phyloP scores from a whole-genome alignment of 2,113 vertebrate genomes.

The Silurus glanis region DNA sequence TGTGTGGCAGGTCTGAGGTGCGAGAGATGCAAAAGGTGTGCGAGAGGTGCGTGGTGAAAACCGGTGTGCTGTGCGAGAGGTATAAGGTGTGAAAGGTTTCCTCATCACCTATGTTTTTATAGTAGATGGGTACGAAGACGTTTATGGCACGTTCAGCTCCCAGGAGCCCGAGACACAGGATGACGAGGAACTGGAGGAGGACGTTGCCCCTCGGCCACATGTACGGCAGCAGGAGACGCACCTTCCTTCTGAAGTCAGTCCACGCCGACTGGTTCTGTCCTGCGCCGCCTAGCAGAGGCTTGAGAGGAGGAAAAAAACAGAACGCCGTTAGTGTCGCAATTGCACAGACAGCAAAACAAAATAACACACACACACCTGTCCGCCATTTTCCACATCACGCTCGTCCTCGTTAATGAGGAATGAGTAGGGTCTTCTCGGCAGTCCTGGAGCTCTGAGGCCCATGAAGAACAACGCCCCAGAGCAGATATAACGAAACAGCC shows the following conservation, averaged over 20 bases:
- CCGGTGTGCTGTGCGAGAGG: not conserved
- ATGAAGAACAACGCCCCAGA: conserved; percentile 83
- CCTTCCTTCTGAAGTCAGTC: conserved; percentile 81
- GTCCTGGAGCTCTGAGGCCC: conserved; percentile 87
- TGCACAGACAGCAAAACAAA: not conserved
- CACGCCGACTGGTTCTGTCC: conserved; percentile 79
- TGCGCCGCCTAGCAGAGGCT: conserved; percentile 69
- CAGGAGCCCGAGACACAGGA: conserved; percentile 86
- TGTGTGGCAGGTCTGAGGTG: not conserved
- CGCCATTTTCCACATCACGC: conserved; percentile 78
- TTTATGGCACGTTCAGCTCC: conserved; percentile 86
- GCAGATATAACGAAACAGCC: conserved; percentile 82
- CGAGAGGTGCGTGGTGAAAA: no score
- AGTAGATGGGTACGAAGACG: conserved; percentile 91
- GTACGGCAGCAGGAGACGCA: conserved; percentile 83
- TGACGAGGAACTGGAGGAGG: conserved; percentile 82
- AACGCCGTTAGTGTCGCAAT: no score
- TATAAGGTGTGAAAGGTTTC: not conserved
- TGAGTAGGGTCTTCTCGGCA: conserved; percentile 84
- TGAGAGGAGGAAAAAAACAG: conserved; percentile 3
- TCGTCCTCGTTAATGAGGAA: conserved; percentile 88
- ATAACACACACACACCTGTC: conserved; percentile 67
- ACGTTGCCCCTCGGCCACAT: conserved; percentile 84
- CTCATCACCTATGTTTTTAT: conserved; percentile 86
- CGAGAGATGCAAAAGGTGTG: no score